These are phyloP conservation scores for Dolichallabes microphthalmus DNA, from an alignment of 2,113 vertebrate genomes.

Conservation along the genomic window DNA sequence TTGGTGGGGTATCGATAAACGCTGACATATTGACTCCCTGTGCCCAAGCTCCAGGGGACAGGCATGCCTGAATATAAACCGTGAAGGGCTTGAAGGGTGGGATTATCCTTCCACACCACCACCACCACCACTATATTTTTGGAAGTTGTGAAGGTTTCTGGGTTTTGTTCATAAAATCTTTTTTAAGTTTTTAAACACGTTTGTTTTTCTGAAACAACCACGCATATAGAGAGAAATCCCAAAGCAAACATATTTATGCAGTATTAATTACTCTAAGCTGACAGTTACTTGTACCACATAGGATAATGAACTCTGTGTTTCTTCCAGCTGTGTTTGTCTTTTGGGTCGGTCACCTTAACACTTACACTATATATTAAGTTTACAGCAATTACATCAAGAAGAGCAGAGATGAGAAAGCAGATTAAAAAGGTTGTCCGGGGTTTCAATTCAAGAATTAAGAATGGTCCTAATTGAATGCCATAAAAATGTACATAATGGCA, in stretches of 20 bases:
- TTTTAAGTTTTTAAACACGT: not conserved
- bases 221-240: not conserved
- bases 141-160: not conserved
- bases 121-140: not conserved
- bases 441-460: not conserved
- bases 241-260: not conserved
- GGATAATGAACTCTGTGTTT: not conserved
- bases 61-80: slow-evolving; percentile 79
- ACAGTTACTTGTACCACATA: not conserved
- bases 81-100: slow-evolving; percentile 71
- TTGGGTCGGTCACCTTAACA: not conserved
- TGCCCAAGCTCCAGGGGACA: slow-evolving; percentile 75
- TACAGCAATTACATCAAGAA: slow-evolving; percentile 70
- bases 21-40: slow-evolving; percentile 86
- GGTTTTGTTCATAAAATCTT: not conserved
- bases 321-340: not conserved
- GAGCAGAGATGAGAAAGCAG: slow-evolving; percentile 63
- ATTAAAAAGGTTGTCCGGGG: slow-evolving; percentile 46
- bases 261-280: too few species aligned
- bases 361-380: not conserved
- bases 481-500: slow-evolving; percentile 31
- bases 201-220: not conserved
- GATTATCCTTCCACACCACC: slow-evolving; percentile 52
- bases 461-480: not conserved
- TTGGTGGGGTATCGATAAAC: slow-evolving; percentile 86